phyloP scores from a whole-genome alignment of 2,113 vertebrate species.

The Seriola rivoliana region DNA sequence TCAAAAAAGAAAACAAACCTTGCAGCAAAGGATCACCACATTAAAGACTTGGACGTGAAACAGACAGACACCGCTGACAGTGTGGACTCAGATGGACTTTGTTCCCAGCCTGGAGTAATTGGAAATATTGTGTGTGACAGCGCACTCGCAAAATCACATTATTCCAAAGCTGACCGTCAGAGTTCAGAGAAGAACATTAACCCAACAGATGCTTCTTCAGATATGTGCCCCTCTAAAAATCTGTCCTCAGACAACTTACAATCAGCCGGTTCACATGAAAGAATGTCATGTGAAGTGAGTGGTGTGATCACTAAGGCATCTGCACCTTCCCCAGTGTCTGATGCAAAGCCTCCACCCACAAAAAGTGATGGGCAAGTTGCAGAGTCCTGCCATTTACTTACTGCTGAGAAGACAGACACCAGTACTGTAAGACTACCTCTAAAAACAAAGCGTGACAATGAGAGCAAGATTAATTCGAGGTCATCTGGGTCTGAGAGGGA shows the following conservation, averaged over 20 bases:
- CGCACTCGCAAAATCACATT: constrained; percentile 22
- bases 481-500: constrained; percentile 14
- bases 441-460: constrained; percentile 22
- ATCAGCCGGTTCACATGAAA: constrained; percentile 53
- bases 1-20: constrained; percentile 23
- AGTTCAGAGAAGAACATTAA: constrained; percentile 13
- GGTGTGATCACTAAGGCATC: constrained; percentile 34
- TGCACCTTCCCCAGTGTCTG: constrained; percentile 22
- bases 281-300: constrained; percentile 35
- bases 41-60: constrained; percentile 5
- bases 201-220: constrained; percentile 24
- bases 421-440: neutral
- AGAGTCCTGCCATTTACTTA: neutral
- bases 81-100: constrained; percentile 7
- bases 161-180: constrained; percentile 19
- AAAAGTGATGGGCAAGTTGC: constrained; percentile 9
- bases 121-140: constrained; percentile 12
- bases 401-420: constrained; percentile 21
- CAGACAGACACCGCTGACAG: constrained; percentile 9
- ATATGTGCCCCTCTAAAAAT: neutral
- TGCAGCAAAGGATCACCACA: neutral
- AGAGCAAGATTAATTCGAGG: neutral
- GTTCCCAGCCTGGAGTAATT: constrained; percentile 16
- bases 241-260: constrained; percentile 8
- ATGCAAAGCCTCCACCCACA: constrained; percentile 11